A percentile compares a stretch with the other conserved stretches of the same genome.
These are phyloP conservation scores for Pelmatolapia mariae DNA, from an alignment of 2,113 vertebrate species.

Conservation along the genomic window DNA sequence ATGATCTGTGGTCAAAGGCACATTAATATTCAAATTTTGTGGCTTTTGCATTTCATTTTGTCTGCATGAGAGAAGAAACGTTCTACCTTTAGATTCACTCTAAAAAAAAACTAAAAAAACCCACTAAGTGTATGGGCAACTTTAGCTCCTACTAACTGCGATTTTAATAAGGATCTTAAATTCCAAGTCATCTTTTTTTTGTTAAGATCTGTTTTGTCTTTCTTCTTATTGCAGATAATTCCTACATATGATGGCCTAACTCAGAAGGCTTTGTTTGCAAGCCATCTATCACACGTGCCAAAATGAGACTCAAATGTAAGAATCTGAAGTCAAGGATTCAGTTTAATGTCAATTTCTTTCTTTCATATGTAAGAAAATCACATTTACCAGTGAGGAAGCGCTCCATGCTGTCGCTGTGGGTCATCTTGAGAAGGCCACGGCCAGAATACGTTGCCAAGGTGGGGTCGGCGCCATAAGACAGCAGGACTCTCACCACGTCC, in stretches of 20 bases:
- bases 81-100: neutral
- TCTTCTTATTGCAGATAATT: neutral
- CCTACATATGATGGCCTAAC: neutral
- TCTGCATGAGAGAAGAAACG: neutral
- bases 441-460: conserved; percentile 92
- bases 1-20: neutral
- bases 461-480: conserved; percentile 92
- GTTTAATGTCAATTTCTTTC: neutral
- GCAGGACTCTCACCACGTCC: conserved; percentile 86
- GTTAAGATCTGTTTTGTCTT: neutral
- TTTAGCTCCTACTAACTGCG: neutral
- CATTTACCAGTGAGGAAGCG: conserved; percentile 82
- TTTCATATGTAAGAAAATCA: neutral
- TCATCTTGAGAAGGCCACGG: conserved; percentile 92
- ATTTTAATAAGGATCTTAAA: neutral
- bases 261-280: neutral
- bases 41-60: neutral
- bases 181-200: neutral
- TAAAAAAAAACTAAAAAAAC: neutral
- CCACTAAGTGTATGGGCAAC: neutral
- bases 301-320: neutral
- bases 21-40: neutral
- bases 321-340: neutral
- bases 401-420: conserved; percentile 91
- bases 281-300: neutral